A percentile compares a stretch with the other conserved stretches of the same genome.
Evolutionary conservation across 2,113 vertebrate species (phyloP).

Genomic region (Lampris incognitus): DNA sequence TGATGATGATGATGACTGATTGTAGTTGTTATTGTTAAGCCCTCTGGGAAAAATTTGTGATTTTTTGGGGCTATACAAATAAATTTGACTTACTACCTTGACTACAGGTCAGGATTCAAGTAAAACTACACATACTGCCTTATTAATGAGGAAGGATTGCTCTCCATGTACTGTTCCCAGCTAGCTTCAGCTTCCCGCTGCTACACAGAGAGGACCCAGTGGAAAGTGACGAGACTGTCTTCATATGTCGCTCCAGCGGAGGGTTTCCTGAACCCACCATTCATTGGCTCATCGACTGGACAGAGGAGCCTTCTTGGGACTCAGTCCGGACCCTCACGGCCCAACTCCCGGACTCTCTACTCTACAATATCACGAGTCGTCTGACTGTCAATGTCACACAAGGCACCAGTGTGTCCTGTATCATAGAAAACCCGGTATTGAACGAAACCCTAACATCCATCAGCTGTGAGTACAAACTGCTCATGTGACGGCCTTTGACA

Average conservation of each 20-base stretch:
- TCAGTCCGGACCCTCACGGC: conserved; percentile 44
- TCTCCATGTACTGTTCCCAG: conserved; percentile 35
- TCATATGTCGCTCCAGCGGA: conserved; percentile 62
- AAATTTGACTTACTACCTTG: too few relatives aligned
- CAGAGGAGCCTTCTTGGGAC: conserved; percentile 31
- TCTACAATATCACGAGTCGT: conserved; percentile 72
- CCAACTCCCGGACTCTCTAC: conserved; percentile 31
- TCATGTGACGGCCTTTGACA: too few relatives aligned
- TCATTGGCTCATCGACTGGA: conserved; percentile 72
- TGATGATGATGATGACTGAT: too few relatives aligned
- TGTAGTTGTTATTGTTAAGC: too few relatives aligned
- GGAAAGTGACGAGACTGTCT: conserved; percentile 24
- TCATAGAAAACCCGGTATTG: conserved; percentile 58
- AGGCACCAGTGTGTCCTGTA: conserved; percentile 61
- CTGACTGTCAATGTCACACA: conserved; percentile 60
- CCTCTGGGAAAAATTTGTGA: too few relatives aligned
- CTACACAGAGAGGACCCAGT: conserved; percentile 19
- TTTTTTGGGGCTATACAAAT: too few relatives aligned
- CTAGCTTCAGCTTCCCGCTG: conserved; percentile 66
- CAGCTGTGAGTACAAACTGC: conserved; percentile 58
- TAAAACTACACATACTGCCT: too few relatives aligned
- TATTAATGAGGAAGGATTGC: too few relatives aligned
- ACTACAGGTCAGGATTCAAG: too few relatives aligned
- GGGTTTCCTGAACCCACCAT: conserved; percentile 73
- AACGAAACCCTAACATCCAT: conserved; percentile 59